Evolutionary conservation across 2,797 vertebrate genomes (phyloP).

Genomic region (Esox lucius): DNA sequence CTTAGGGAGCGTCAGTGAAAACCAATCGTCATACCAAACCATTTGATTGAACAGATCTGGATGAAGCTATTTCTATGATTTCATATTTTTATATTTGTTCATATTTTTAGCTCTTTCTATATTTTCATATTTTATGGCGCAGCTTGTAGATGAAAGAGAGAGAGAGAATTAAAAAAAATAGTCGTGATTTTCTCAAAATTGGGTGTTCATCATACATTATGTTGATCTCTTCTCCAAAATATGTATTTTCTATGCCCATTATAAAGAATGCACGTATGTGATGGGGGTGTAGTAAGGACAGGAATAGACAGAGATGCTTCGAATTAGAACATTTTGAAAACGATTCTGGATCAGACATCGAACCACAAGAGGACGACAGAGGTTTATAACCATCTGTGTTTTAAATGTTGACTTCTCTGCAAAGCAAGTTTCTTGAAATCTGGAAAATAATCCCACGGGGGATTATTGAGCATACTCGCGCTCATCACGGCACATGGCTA

Average conservation of each 20-base stretch:
- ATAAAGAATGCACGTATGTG: background rate
- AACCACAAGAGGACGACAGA: conserved; percentile 39
- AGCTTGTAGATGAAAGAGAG: background rate
- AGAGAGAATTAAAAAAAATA: background rate
- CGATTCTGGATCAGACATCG: background rate
- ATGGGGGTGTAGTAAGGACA: background rate
- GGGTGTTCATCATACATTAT: background rate
- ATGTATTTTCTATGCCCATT: background rate
- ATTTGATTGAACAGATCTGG: no score
- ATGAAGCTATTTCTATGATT: no score
- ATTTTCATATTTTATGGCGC: background rate
- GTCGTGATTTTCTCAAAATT: background rate
- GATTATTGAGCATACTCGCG: conserved; percentile 37
- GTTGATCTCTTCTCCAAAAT: background rate
- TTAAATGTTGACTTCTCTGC: conserved; percentile 20
- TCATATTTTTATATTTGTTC: no score
- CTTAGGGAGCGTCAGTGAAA: no score
- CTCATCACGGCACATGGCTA: conserved; percentile 42
- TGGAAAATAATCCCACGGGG: conserved; percentile 53
- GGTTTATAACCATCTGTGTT: conserved; percentile 21
- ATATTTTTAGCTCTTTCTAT: no score
- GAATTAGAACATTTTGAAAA: background rate
- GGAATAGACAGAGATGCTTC: background rate
- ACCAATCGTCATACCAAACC: no score
- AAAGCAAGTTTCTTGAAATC: conserved; percentile 52